phyloP scores from a whole-genome alignment of 2,113 vertebrate species.

The Megaptera novaeangliae region DNA sequence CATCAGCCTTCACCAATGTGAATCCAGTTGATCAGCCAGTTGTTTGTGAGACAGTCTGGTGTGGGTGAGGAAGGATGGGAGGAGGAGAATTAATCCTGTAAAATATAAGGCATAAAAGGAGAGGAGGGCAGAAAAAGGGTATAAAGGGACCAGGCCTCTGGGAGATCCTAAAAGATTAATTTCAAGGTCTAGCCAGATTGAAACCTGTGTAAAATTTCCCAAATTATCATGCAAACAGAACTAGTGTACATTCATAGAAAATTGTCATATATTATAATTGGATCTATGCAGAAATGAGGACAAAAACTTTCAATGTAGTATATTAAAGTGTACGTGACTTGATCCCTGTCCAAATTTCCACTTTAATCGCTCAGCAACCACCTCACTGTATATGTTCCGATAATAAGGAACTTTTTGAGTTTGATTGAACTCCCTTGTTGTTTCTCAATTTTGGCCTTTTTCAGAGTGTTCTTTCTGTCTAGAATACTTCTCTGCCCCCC shows the following conservation, averaged over 20 bases:
- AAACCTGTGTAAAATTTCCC: background rate
- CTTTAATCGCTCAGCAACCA: background rate
- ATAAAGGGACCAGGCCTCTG: background rate
- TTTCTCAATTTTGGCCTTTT: background rate
- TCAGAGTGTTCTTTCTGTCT: background rate
- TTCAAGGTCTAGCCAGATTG: background rate
- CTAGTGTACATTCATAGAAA: background rate
- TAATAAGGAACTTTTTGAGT: background rate
- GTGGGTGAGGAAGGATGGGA: background rate
- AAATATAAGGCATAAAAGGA: background rate
- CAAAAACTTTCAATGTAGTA: background rate
- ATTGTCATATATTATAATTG: background rate
- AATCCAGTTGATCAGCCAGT: background rate
- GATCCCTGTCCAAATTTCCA: background rate
- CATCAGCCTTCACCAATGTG: background rate
- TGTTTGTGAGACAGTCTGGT: background rate
- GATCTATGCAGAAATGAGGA: background rate
- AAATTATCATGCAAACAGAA: background rate
- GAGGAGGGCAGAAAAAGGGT: background rate
- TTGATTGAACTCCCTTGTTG: background rate
- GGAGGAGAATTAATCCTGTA: background rate
- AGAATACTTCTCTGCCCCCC: background rate
- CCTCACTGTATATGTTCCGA: background rate
- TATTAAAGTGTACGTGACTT: background rate
- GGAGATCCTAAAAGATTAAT: background rate